A percentile compares a stretch with the other conserved stretches of the same genome.
These are phyloP conservation scores for Nemurella pictetii DNA, from an alignment of 2,888 invertebrate genomes.

Conservation along the genomic window DNA sequence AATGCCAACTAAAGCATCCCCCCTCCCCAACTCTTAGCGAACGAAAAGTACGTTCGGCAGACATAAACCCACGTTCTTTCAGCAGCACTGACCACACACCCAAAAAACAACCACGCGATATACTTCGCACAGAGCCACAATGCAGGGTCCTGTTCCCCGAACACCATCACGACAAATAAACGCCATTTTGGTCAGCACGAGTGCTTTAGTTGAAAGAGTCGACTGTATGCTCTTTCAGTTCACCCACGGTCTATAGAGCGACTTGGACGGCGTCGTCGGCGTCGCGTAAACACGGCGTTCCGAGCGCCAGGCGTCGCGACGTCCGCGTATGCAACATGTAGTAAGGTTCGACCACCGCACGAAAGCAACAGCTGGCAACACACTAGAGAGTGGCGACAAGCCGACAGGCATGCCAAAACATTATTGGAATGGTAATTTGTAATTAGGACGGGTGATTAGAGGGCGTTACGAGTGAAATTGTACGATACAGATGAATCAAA, in stretches of 20 bases:
- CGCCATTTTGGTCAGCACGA: neutral
- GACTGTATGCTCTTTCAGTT: neutral
- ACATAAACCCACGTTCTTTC: too few relatives aligned
- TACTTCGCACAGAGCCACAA: neutral
- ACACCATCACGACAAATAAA: neutral
- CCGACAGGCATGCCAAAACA: constrained; percentile 7
- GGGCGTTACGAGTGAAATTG: neutral
- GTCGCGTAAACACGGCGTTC: neutral
- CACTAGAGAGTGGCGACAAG: neutral
- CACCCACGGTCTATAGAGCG: neutral
- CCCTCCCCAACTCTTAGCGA: too few relatives aligned
- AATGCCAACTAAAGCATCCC: too few relatives aligned
- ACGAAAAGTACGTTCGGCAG: too few relatives aligned
- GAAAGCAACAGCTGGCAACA: neutral
- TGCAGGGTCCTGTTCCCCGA: neutral
- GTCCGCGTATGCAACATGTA: neutral
- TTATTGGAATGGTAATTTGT: constrained; percentile 3
- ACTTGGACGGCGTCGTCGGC: neutral
- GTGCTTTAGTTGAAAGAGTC: neutral
- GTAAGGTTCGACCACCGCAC: neutral
- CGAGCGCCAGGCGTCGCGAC: neutral
- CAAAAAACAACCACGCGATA: neutral
- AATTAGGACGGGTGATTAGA: neutral
- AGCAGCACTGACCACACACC: neutral
- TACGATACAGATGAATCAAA: neutral